Conservation (phyloP, 2,888 invertebrate genomes). For the Oscheius myriophilus region DNA sequence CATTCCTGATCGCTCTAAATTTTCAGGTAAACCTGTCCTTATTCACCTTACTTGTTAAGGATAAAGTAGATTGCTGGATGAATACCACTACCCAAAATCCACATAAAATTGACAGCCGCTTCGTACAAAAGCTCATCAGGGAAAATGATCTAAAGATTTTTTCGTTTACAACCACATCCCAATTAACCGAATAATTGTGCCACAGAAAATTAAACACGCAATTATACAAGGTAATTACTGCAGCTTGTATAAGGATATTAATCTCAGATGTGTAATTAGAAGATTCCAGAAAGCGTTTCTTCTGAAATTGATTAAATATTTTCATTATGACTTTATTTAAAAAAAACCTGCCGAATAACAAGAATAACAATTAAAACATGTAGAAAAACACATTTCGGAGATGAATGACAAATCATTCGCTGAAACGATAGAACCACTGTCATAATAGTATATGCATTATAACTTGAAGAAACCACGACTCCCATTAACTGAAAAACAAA, state of each 20-base stretch:
- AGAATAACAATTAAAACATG: too few relatives aligned
- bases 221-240: slow-evolving; percentile 3
- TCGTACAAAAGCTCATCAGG: slow-evolving; percentile 4
- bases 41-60: slow-evolving; percentile 10
- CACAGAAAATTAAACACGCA: background rate
- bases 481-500: slow-evolving; percentile 1
- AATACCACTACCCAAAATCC: slow-evolving; percentile 1
- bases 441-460: slow-evolving; percentile 1
- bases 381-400: too few relatives aligned
- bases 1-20: too few relatives aligned
- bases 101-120: slow-evolving; percentile 9
- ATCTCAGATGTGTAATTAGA: slow-evolving; percentile 10
- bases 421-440: slow-evolving; percentile 1
- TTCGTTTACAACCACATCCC: too few relatives aligned
- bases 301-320: background rate
- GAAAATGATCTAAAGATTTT: background rate
- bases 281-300: background rate
- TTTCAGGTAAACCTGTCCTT: too few relatives aligned
- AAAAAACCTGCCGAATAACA: too few relatives aligned
- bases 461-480: background rate
- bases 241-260: slow-evolving; percentile 9
- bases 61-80: slow-evolving; percentile 1
- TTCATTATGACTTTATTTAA: too few relatives aligned
- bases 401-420: background rate
- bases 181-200: background rate